A percentile compares a stretch with the other conserved stretches of the same genome.
Evolutionary conservation across 2,888 invertebrate species (phyloP).

Genomic region (Eupithecia subfuscata): DNA sequence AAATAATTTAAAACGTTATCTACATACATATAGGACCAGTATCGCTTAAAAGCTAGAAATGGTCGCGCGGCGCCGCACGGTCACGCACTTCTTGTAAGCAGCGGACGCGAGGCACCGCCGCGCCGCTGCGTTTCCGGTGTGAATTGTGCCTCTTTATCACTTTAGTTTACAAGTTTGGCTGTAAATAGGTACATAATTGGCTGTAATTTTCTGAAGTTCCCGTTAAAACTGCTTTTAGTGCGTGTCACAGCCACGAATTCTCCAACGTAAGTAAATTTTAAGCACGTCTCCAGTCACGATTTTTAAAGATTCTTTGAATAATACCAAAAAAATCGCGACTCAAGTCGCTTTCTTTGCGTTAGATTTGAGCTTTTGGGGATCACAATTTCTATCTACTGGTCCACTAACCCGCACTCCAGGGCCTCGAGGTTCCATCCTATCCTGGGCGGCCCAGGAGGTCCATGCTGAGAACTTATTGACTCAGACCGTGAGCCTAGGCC

Average conservation of each 20-base stretch:
- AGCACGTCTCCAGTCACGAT: neutral
- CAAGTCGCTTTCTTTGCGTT: neutral
- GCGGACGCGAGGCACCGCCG: no score
- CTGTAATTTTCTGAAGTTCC: neutral
- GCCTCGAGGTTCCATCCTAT: conserved; percentile 73
- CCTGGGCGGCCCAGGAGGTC: conserved; percentile 27
- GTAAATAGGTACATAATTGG: neutral
- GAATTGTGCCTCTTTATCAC: neutral
- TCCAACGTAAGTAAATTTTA: neutral
- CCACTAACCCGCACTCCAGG: conserved; percentile 76
- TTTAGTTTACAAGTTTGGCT: neutral
- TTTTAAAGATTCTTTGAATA: neutral
- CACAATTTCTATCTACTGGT: conserved; percentile 37
- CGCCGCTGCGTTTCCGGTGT: neutral
- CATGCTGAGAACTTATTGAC: conserved; percentile 66
- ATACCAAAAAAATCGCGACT: neutral
- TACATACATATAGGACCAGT: no score
- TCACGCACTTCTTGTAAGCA: no score
- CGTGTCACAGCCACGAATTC: neutral
- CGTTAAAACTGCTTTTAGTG: neutral
- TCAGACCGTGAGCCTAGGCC: conserved; percentile 84
- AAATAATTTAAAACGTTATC: no score
- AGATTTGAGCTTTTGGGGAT: neutral
- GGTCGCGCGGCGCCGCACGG: no score
- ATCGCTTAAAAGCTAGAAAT: no score